Evolutionary conservation across 2,797 vertebrate genomes (phyloP), one percentile per base, ranked within the genome.

Genomic region (Chelon labrosus): DNA sequence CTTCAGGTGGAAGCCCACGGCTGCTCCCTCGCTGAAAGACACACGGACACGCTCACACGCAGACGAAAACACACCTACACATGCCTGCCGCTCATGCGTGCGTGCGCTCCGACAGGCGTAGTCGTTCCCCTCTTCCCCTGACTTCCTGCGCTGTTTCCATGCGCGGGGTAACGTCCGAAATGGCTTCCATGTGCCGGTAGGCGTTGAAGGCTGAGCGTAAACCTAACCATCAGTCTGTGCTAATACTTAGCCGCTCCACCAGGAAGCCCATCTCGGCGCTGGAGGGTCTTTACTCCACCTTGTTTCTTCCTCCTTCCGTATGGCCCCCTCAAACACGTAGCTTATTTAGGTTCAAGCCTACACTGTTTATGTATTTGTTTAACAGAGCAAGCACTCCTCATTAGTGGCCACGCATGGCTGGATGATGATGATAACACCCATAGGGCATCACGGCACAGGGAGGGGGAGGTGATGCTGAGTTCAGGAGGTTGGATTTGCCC

Each of bases 181-280:
- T 88, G 75, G 76, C 79, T 91, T 92, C 88, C 88, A 89, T 88
- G 85, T 90, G 85, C 83, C 73, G 37, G 69, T 1, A 84, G 79
- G 85, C 61, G 79, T 73, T 88, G 85, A 85, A 74, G 78, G 64
- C 47, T 88, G 16, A 1, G 51, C 57, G 67, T 86, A 73, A 86
- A 85, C 73, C 60, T 9, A 37, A 16, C 64, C 72, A 55, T 80
- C 75, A 37, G 51, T 20, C 58, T 7, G 31, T 86, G 72, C 67
- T 84, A 53, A 73, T 72, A 17, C 74, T 65, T 52, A 74, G 66
- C 82, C 73, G 66, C 70, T 70, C 31, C 66, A 74, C 59, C 74
- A 64, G 68, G 69, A 85, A 79, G 75, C 59, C 63, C 70, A 65
- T 65, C 57, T 54, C 4, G 35, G 22, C 69, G 76, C 76, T 78